Evolutionary conservation across 2,888 invertebrate species (phyloP).

Genomic region (Volucella zonaria): DNA sequence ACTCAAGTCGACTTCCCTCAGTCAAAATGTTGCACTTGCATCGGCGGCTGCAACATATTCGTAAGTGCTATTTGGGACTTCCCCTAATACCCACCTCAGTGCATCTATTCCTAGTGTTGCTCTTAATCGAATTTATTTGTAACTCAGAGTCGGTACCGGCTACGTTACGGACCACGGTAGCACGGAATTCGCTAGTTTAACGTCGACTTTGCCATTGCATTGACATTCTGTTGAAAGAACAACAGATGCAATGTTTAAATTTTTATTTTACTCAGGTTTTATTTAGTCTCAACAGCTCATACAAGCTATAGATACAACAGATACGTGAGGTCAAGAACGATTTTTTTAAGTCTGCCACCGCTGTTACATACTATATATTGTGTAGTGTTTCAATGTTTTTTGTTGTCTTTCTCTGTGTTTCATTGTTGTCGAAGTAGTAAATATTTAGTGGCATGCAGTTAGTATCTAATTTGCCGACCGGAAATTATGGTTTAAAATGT

Average conservation of each 20-base stretch:
- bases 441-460: constrained; percentile 34
- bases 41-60: constrained; percentile 9
- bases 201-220: constrained; percentile 60
- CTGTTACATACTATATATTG: constrained; percentile 5
- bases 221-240: constrained; percentile 62
- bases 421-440: constrained; percentile 38
- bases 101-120: constrained; percentile 3
- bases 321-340: constrained; percentile 57
- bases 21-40: constrained; percentile 33
- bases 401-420: not conserved
- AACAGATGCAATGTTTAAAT: constrained; percentile 65
- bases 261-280: constrained; percentile 11
- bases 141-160: not conserved
- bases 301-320: not conserved
- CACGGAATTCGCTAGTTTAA: constrained; percentile 45
- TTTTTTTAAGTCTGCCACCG: constrained; percentile 1
- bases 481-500: constrained; percentile 23
- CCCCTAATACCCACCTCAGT: not conserved
- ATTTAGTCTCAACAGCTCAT: constrained; percentile 40
- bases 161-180: too few relatives aligned
- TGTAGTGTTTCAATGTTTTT: constrained; percentile 6
- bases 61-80: not conserved
- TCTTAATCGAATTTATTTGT: constrained; percentile 62
- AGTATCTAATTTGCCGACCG: constrained; percentile 16
- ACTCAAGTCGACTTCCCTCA: not conserved